phyloP scores from a whole-genome alignment of 2,888 invertebrate species.

The Podotricha telesiphe region DNA sequence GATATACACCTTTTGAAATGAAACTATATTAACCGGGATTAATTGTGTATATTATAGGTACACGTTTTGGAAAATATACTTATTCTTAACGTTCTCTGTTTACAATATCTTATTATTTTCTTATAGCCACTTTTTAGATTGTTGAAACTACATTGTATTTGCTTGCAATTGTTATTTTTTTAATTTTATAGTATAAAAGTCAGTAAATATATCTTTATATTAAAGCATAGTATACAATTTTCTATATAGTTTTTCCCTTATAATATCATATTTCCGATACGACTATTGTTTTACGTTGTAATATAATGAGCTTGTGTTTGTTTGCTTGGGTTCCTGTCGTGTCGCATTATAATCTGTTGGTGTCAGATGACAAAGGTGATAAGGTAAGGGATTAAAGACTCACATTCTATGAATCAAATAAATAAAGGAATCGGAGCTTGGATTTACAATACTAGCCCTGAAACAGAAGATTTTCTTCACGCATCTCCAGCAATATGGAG shows the following conservation, averaged over 20 bases:
- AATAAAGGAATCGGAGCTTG: neutral
- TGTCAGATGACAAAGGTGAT: neutral
- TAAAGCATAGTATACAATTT: neutral
- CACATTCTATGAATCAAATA: neutral
- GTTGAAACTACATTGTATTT: no score
- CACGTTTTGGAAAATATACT: no score
- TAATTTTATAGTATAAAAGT: no score
- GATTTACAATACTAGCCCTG: neutral
- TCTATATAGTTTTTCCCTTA: neutral
- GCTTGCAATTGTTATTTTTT: no score
- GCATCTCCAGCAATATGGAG: neutral
- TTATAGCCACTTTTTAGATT: no score
- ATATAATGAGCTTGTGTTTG: constrained; percentile 17
- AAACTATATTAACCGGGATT: neutral
- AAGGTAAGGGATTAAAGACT: neutral
- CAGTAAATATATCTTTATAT: no score
- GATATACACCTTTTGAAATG: neutral
- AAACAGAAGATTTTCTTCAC: neutral
- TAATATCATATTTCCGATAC: constrained; percentile 29
- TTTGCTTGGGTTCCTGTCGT: constrained; percentile 26
- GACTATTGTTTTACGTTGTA: constrained; percentile 21
- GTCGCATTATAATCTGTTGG: constrained; percentile 7
- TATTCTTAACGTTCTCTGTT: no score
- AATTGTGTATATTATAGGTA: no score
- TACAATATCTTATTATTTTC: no score